Conservation (phyloP, 2,113 vertebrate species). For the Apistogramma diplotaenia region DNA sequence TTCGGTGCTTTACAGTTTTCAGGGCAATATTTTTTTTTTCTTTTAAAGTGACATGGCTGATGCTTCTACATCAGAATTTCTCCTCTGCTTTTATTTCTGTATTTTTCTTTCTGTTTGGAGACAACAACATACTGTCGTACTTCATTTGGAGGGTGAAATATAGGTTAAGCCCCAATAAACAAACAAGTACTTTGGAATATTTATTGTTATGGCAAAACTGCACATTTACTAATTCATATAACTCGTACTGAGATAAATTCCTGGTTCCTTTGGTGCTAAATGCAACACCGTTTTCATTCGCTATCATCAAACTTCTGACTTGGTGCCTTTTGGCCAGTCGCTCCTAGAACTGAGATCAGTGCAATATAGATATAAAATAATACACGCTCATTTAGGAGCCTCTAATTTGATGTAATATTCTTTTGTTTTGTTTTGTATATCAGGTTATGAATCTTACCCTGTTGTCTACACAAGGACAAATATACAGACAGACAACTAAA, state of each 20-base stretch:
- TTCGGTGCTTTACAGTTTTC: background rate
- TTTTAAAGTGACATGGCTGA: conserved; percentile 2
- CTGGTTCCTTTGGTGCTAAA: background rate
- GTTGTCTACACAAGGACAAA: background rate
- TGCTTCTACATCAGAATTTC: background rate
- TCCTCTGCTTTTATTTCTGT: background rate
- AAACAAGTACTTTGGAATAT: background rate
- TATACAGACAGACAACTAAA: background rate
- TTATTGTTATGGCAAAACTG: background rate
- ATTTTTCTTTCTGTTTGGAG: background rate
- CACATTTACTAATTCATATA: background rate
- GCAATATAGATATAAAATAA: background rate
- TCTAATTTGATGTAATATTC: background rate
- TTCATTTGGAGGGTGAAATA: background rate
- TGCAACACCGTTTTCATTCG: too few species aligned
- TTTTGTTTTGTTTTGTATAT: background rate
- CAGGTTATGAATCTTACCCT: background rate
- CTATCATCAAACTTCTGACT: background rate
- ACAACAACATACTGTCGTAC: background rate
- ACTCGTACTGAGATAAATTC: background rate
- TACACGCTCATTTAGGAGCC: background rate
- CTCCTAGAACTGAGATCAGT: background rate
- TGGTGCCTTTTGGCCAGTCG: background rate
- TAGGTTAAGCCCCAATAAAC: background rate
- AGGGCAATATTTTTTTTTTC: background rate